These are phyloP conservation scores for Standfussiana lucernea DNA, from an alignment of 2,888 invertebrate genomes.

Conservation along the genomic window DNA sequence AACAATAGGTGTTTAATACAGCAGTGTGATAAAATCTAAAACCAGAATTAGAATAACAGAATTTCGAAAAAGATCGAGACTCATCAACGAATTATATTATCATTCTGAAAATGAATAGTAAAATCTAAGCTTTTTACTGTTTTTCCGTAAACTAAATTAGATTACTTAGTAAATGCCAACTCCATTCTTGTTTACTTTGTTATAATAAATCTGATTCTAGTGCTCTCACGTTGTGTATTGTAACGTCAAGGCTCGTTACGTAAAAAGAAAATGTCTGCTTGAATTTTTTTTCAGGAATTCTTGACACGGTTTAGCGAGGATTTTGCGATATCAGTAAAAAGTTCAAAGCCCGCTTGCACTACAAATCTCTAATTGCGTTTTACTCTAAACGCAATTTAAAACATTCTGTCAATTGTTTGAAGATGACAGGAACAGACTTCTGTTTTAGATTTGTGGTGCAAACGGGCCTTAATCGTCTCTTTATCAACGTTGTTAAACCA, in stretches of 20 bases:
- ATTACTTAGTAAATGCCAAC: conserved; percentile 27
- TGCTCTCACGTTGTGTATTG: conserved; percentile 27
- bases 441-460: neutral
- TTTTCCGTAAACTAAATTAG: conserved; percentile 19
- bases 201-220: conserved; percentile 44
- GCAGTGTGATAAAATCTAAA: neutral
- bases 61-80: too few species aligned
- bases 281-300: neutral
- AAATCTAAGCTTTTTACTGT: conserved; percentile 7
- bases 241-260: conserved; percentile 36
- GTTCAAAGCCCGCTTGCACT: neutral
- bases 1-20: too few species aligned
- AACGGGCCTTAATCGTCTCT: neutral
- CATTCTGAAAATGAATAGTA: neutral
- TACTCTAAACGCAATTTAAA: neutral
- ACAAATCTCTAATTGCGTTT: neutral
- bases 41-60: too few species aligned
- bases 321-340: neutral
- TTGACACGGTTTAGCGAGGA: neutral
- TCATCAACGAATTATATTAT: neutral
- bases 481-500: neutral
- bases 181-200: conserved; percentile 28
- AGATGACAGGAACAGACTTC: neutral
- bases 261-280: conserved; percentile 24
- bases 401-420: neutral